Base-by-base conservation (phyloP, 1,140 invertebrate species). In the Eubasilissa regina region DNA sequence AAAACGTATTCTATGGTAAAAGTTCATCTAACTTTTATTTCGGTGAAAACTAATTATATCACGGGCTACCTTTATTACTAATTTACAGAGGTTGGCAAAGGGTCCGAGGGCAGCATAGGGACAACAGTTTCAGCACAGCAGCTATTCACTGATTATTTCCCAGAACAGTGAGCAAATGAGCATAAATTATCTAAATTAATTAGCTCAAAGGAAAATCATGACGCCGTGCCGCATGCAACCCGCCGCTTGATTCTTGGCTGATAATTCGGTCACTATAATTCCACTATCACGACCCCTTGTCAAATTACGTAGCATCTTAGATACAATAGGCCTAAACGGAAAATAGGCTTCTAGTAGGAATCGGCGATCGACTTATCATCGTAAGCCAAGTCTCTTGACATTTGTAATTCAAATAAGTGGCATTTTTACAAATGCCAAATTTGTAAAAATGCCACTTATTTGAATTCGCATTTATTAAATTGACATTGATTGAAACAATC, bases 211-310 rank as follows among this genome's bases (percentile, higher is more conserved):
- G 51, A 25, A 48, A 70, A 70, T 47, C 66, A 12, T 53, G 17
- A 47, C 8, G 45, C 17, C 11, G n/a, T n/a, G 56, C 56, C 10
- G 15, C 15, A 56, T 10, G 45, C 60, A 64, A 66, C 75, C 45
- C 45, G 66, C 58, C 75, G 43, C 53, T 66, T 51, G 60, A 77
- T 76, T 13, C 19, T 45, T 3, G 13, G 47, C 66, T 35, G 75
- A 77, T 77, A 77, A 77, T 45, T 35, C 25, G 25, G 47, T 47
- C 19, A 68, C 51, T 21, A 19, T 68, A 25, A 76, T 62, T 76
- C n/a, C 74, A 76, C 1, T 35, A 35, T 35, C 25, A 12, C 21
- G 15, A 4, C n/a, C 11, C 43, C 0, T 25, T 56, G 53, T 74
- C 70, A 74, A 74, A 53, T 74, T 53, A 74, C 17, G 47, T 47